Base-by-base conservation (phyloP, 2,113 vertebrate species). In the Helogale parvula region DNA sequence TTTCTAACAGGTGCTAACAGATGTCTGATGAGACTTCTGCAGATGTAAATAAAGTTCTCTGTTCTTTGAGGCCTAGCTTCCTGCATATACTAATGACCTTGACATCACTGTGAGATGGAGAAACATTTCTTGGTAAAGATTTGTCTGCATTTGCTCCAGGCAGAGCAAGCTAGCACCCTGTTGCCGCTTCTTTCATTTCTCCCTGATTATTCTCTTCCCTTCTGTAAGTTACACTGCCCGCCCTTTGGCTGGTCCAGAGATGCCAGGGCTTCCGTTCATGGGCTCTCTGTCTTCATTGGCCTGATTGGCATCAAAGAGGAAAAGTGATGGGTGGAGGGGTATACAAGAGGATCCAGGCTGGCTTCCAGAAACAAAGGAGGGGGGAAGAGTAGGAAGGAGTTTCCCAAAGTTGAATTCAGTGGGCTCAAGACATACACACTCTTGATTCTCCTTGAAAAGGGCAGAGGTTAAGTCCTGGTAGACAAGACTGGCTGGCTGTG, bases 101-200 rank as follows among this genome's bases (percentile, higher is more conserved):
- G 19, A 38, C 21, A 33, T 41, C 72, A 13, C 17, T 15, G 8
- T 7, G 27, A 92, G 38, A n/a, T 29, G n/a, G 27, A 77, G 69
- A 71, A 69, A 52, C 29, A 29, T 76, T 88, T 82, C 84, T 68
- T 68, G 29, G 83, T 45, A 79, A 72, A 25, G 25, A 21, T 90
- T 50, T 25, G 4, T 1, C 2, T 31, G 16, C 7, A 27, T 54
- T 57, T 23, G 52, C 15, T 83, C n/a, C 29, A 54, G 52, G 52
- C 15, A 16, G 52, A 54, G 15, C 52, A 66, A 45, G 35, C 81
- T 45, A n/a, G 76, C 17, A 9, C 38, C 16, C 29, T 1, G 7
- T 77, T 57, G 23, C n/a, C 27, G 19, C 23, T 35, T 83, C 74
- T 41, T 65, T n/a, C 6, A 17, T 1, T 31, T 54, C 17, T 54